Evolutionary conservation across 1,140 invertebrate genomes (phyloP), one percentile per base, ranked within the genome.

Genomic region (Helicoverpa zea): DNA sequence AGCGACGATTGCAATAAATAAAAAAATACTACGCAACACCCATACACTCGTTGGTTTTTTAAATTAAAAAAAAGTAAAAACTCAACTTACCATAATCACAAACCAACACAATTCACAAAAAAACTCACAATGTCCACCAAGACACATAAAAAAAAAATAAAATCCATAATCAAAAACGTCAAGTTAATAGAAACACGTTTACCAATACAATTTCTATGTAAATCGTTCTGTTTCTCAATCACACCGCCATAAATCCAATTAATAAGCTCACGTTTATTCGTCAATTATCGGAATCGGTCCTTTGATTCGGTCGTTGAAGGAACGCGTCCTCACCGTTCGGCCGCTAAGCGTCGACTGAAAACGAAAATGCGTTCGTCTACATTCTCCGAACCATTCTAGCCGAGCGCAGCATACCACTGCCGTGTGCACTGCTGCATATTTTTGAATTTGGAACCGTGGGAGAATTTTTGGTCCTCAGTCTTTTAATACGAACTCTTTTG

Each of bases 251-350:
- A 79, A 84, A 86, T 80, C 74, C 82, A 84, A 87, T 87, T 87
- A 87, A 87, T 86, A 87, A 81, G 81, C 74, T 82, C 86, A 85
- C 86, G 87, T 88, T 82, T 85, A 82, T 85, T 79, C 77, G 80
- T 81, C 81, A 86, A 86, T 84, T 86, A 83, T 84, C 79, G 83
- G 83, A 83, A 85, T 83, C 79, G 64, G 73, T 70, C 12, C 35
- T 30, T 52, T 70, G 30, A 64, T 75, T 49, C 43, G 16, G n/a
- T 4, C 59, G 47, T 7, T 13, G 47, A 64, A 13, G 61, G 1
- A 43, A 77, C 13, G 14, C 74, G 59, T 77, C 49, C 49, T 11
- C 59, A 49, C 59, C 47, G 61, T 16, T 16, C 74, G 47, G 49
- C 43, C n/a, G 59, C 18, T 30, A 47, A 43, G 29, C 74, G 49